These are phyloP conservation scores for Magallana ariakensis DNA, from an alignment of 1,140 invertebrate species.

Conservation along the genomic window DNA sequence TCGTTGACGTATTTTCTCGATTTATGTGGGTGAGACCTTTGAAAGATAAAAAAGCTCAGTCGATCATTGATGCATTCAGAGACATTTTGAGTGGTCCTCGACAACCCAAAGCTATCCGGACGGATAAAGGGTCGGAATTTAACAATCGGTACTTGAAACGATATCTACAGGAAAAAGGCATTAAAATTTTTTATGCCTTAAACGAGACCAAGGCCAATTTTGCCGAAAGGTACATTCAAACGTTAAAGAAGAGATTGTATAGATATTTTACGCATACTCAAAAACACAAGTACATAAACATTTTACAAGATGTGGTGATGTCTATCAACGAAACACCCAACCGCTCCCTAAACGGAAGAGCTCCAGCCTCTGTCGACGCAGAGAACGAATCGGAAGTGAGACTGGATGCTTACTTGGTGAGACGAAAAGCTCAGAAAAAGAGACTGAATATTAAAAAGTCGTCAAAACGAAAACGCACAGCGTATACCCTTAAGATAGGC, in stretches of 20 bases:
- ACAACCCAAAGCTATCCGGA: conserved; percentile 30
- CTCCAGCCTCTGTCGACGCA: conserved; percentile 14
- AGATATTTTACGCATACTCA: conserved; percentile 23
- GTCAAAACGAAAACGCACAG: conserved; percentile 1
- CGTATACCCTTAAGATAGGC: conserved; percentile 42
- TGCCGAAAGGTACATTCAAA: conserved; percentile 45
- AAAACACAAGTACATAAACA: conserved; percentile 39
- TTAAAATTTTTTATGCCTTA: conserved; percentile 33
- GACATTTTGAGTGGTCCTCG: conserved; percentile 19
- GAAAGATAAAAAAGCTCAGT: conserved; percentile 53
- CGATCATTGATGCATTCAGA: conserved; percentile 47
- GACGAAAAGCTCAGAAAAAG: conserved; percentile 19
- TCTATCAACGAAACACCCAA: conserved; percentile 39
- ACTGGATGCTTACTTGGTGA: conserved; percentile 11
- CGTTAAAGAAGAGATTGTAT: conserved; percentile 40
- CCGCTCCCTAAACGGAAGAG: conserved; percentile 30
- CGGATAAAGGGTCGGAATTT: conserved; percentile 50
- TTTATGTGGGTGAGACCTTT: conserved; percentile 53
- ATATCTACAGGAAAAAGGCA: not conserved
- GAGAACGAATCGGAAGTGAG: conserved; percentile 44
- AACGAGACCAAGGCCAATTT: conserved; percentile 44
- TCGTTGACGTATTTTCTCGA: conserved; percentile 56
- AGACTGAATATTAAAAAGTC: not conserved
- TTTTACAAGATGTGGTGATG: conserved; percentile 4
- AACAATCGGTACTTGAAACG: not conserved